A percentile compares a stretch with the other conserved stretches of the same genome.
These are phyloP conservation scores for Tinamus guttatus DNA, from an alignment of 2,113 vertebrate species.

Conservation along the genomic window DNA sequence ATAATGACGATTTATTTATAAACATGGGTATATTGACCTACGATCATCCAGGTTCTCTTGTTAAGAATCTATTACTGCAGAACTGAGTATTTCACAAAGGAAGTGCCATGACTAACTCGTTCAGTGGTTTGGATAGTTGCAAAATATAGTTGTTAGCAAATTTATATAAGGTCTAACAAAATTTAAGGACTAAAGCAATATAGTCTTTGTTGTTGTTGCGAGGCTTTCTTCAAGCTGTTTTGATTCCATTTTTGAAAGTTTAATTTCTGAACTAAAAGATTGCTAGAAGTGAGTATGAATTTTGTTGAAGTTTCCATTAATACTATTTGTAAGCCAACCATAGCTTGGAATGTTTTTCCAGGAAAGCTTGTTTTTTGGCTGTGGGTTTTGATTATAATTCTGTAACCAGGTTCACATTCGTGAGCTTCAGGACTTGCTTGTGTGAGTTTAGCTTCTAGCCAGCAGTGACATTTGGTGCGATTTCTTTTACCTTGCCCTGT, in stretches of 20 bases:
- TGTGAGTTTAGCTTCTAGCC: background rate
- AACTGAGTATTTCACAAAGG: background rate
- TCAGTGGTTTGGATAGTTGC: background rate
- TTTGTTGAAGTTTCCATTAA: constrained; percentile 13
- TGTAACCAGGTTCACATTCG: background rate
- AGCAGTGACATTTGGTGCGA: background rate
- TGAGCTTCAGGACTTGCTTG: background rate
- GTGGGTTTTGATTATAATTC: background rate
- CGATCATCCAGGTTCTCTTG: background rate
- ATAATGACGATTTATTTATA: background rate
- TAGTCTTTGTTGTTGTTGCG: background rate
- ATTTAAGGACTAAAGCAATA: background rate
- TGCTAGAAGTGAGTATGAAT: background rate
- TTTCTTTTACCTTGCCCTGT: background rate
- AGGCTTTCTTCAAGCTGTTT: background rate
- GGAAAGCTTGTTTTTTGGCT: constrained; percentile 4
- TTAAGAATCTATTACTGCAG: background rate
- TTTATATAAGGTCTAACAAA: background rate
- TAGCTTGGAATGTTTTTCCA: constrained; percentile 2
- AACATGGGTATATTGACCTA: background rate
- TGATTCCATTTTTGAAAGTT: background rate
- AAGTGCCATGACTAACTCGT: background rate
- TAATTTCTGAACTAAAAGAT: background rate
- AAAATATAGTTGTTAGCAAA: background rate
- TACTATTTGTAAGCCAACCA: constrained; percentile 49